phyloP scores from a whole-genome alignment of 2,113 vertebrate genomes.

The Bambusicola thoracicus region DNA sequence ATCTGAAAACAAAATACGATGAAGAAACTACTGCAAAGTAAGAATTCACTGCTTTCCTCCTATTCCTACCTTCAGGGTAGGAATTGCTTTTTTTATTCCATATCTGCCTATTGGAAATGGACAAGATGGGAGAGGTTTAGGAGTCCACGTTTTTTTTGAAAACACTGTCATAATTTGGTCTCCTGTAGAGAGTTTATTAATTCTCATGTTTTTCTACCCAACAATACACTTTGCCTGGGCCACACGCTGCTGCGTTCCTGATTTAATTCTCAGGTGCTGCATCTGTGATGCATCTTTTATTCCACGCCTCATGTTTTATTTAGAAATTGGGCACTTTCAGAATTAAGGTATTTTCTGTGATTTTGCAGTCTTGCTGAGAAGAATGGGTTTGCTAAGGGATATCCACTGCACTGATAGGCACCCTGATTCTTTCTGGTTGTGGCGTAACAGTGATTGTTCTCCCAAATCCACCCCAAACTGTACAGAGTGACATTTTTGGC shows the following conservation, averaged over 20 bases:
- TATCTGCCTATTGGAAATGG: slow-evolving; percentile 32
- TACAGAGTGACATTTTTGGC: neutral
- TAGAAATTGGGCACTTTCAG: neutral
- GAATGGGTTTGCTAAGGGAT: neutral
- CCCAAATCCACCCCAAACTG: neutral
- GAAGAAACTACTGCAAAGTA: slow-evolving; percentile 99
- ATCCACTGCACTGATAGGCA: neutral
- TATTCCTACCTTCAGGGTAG: neutral
- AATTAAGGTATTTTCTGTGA: neutral
- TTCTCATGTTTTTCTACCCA: slow-evolving; percentile 41
- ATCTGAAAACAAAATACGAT: slow-evolving; percentile 99
- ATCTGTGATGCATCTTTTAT: neutral
- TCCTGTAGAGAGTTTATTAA: slow-evolving; percentile 43
- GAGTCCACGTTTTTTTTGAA: slow-evolving; percentile 27
- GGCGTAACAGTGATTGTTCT: neutral
- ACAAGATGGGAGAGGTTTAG: neutral
- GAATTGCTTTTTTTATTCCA: slow-evolving; percentile 34
- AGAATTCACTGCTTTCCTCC: slow-evolving; percentile 65
- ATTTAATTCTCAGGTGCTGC: neutral
- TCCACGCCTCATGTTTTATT: neutral
- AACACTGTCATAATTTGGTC: slow-evolving; percentile 37
- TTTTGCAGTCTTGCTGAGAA: neutral
- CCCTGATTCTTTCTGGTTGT: neutral
- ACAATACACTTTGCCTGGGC: neutral
- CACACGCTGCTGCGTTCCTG: neutral